Conservation (phyloP, 2,888 invertebrate genomes). For the Plebejus argus region DNA sequence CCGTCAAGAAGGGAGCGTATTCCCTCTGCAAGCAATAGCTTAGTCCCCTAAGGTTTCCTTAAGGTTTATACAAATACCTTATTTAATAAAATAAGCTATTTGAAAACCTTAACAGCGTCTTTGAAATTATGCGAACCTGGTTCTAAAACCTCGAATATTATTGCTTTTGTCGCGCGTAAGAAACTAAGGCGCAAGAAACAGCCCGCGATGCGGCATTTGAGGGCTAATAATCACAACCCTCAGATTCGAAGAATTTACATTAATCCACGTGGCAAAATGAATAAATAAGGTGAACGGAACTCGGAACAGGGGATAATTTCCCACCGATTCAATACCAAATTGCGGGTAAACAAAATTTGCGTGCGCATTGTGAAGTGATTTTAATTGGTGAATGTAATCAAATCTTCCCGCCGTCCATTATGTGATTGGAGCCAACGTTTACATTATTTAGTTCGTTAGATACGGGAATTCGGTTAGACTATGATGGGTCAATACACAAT, state of each 20-base stretch:
- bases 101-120: no score
- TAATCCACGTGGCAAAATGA: neutral
- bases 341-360: slow-evolving; percentile 16
- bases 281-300: slow-evolving; percentile 3
- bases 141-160: no score
- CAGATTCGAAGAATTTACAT: neutral
- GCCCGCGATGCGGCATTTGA: neutral
- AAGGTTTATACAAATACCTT: no score
- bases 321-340: slow-evolving; percentile 2
- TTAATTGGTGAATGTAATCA: slow-evolving; percentile 18
- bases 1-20: no score
- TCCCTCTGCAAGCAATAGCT: no score
- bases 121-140: no score
- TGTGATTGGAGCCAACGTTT: neutral
- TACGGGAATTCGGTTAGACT: neutral
- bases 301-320: neutral
- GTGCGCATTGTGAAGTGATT: slow-evolving; percentile 19
- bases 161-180: no score
- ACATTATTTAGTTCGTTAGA: slow-evolving; percentile 15
- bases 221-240: neutral
- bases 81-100: no score
- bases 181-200: no score
- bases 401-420: slow-evolving; percentile 9
- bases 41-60: no score
- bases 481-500: neutral